Base-by-base conservation (phyloP, 2,113 vertebrate genomes). In the Gila orcuttii region DNA sequence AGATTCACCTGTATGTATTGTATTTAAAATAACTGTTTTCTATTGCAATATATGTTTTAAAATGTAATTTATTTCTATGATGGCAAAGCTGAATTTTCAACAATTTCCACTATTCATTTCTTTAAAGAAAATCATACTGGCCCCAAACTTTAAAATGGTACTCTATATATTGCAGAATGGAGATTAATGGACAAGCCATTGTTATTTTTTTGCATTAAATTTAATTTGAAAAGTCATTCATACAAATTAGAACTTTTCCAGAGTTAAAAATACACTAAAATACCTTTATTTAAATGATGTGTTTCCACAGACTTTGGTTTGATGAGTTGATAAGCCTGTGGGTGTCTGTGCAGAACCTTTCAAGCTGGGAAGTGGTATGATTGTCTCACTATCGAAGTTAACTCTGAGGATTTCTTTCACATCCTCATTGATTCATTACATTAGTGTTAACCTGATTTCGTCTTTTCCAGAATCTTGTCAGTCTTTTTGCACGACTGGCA, bases 311-410 rank as follows among this genome's bases (percentile, higher is more conserved):
- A 92, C 96, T 99, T 93, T 99, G 98, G 98, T 97, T 98, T 89
- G 96, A 97, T 91, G 98, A 99, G 90, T 92, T 99, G 89, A 94
- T 99, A 90, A 96, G 92, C 90, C 94, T 99, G 91, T 99, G 97
- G 97, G 93, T 96, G 88, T 97, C 98, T 3, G 97, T 99, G 87
- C 98, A 99, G 91, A 99, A 99, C 94, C 97, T 98, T 90, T 98
- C 98, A 59, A 96, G 97, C 45, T 99, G 98, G 98, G 98, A 99
- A 94, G 94, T 97, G 95, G 98, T 96, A 89, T 55, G 17, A 19
- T 31, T 23, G 23, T 28, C 25, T 21, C 31, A 28, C 23, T 77
- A 33, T 57, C 2, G n/a, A 12, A 50, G 74, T 81, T 4, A 5
- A 3, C 52, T 76, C 1, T 57, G 55, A 8, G 55, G 55, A 23